Evolutionary conservation across 2,113 vertebrate species (phyloP), one percentile per base, ranked within the genome.

Genomic region (Garra rufa): DNA sequence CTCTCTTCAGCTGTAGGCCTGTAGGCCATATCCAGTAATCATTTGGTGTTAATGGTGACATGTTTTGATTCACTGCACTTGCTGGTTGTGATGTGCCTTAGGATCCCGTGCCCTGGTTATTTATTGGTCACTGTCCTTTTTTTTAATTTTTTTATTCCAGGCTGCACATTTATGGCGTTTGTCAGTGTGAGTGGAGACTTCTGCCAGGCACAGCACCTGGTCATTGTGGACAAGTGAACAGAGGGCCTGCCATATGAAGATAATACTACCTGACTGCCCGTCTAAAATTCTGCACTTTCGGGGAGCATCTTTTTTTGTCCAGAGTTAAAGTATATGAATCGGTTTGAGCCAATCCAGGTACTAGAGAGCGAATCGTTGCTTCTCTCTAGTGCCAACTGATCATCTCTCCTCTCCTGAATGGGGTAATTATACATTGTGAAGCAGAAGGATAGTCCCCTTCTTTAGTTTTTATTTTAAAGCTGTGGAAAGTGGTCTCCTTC

Each of bases 131-230:
- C 14, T 34, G 1, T 28, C 91, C 93, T 4, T 34, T 93, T 90
- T 92, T 94, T 88, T 93, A n/a, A n/a, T 93, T 90, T 92, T 94
- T 88, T 93, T 90, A 89, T 85, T 90, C 88, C 91, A 93, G 94
- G 96, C 93, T 95, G 94, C 95, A 96, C 96, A 96, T 99, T 97
- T 98, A 99, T 99, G 98, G 97, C 96, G 96, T 97, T 99, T 96
- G 95, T 96, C 96, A 96, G 96, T 21, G 91, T 96, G 89, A 96
- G 97, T 96, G 96, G 97, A 96, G 98, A 99, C 87, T 99, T 98
- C 94, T 99, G 97, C 97, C 97, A 98, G 96, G 98, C 98, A 94
- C 98, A 99, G 97, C 97, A 99, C 98, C 96, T 96, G 94, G 89
- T 93, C 94, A 96, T 96, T 85, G 96, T 98, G 89, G 96, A 97